These are phyloP conservation scores for Rhodophaea formosa DNA, from an alignment of 2,888 invertebrate species.

Conservation along the genomic window DNA sequence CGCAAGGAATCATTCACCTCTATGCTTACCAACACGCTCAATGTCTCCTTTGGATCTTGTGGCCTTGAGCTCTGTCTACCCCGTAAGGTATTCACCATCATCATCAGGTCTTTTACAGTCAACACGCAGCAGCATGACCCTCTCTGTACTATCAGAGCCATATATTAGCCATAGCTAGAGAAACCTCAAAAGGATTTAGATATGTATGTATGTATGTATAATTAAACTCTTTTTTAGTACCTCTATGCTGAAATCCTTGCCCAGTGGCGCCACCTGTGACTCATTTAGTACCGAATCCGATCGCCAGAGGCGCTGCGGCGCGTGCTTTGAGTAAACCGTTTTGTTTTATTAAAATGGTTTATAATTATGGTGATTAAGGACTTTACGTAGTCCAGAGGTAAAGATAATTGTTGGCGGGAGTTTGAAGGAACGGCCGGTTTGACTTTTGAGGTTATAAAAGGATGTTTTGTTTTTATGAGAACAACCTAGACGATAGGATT, in stretches of 20 bases:
- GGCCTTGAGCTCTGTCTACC: too few relatives aligned
- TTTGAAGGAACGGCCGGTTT: conserved; percentile 27
- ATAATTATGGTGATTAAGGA: conserved; percentile 70
- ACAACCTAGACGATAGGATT: background rate
- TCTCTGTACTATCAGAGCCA: too few relatives aligned
- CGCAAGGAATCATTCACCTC: too few relatives aligned
- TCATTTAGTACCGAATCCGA: conserved; percentile 30
- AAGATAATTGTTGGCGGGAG: conserved; percentile 60
- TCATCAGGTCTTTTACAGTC: too few relatives aligned
- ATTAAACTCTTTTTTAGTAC: too few relatives aligned
- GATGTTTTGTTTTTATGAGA: background rate
- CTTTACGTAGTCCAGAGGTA: conserved; percentile 71
- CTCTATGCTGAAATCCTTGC: background rate
- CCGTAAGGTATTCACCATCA: too few relatives aligned
- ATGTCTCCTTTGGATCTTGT: too few relatives aligned
- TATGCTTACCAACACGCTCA: too few relatives aligned
- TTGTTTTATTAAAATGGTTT: conserved; percentile 61
- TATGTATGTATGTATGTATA: too few relatives aligned
- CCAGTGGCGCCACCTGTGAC: conserved; percentile 46
- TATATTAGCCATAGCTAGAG: too few relatives aligned
- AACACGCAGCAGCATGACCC: too few relatives aligned
- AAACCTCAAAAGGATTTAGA: too few relatives aligned
- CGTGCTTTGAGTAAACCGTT: conserved; percentile 58
- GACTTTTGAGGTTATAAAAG: conserved; percentile 4
- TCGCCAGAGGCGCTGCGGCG: conserved; percentile 55